Base-by-base conservation (phyloP, 2,888 invertebrate genomes). In the Orgyia antiqua region DNA sequence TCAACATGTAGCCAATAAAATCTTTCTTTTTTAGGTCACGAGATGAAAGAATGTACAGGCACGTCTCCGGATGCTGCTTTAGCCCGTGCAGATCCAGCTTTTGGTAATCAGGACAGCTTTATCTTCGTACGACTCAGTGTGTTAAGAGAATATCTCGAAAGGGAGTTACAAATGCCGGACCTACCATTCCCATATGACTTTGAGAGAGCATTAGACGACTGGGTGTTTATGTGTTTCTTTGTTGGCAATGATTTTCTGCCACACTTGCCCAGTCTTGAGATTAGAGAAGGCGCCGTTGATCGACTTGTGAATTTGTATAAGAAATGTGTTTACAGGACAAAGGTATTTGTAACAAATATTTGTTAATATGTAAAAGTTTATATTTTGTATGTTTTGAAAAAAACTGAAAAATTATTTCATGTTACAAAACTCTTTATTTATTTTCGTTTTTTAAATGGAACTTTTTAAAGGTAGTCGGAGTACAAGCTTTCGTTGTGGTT, bases 191-290 rank as follows among this genome's bases (percentile, higher is more conserved):
- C 90, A 28, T 99, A 96, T 72, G 96, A 97, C 67, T 95, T 99
- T 71, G 99, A 99, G 60, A 86, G 99, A 33, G 97, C 93, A 0
- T 73, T 99, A 9, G 99, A 99, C 67, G 99, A 99, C 79, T 99
- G 99, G 99, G 99, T 73, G 48, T 82, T 83, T 62, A 98, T 99
- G 97, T 99, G 99, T 69, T 99, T 99, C 87, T 99, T 99, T 78
- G 98, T 99, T 29, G 99, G 99, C 27, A 99, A 99, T 68, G 99
- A 99, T 82, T 99, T 99, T 70, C 76, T 99, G 55, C 99, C 99
- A 0, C 99, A 99, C 87, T 88, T 99, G 46, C 99, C 99, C 3
- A 98, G 98, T 29, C 82, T 99, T 51, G 99, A 99, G 88, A 99
- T 99, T 62, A 89, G 98, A 27, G 98, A 99, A 84, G 95, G 94